Base-by-base conservation (phyloP, 2,888 invertebrate genomes). In the Abrostola tripartita region DNA sequence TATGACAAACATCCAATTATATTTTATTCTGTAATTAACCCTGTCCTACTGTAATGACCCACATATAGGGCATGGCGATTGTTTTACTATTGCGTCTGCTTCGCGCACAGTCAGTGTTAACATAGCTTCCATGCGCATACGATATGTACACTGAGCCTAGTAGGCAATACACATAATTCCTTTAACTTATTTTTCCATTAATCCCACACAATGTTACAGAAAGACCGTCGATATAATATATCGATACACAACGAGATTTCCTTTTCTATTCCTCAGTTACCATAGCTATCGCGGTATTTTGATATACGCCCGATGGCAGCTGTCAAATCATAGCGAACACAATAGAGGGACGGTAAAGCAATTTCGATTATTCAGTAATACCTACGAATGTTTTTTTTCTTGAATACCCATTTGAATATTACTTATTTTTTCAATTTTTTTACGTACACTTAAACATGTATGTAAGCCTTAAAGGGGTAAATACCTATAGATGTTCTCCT, bases 261-360 rank as follows among this genome's bases (percentile, higher is more conserved):
- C 52, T 65, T 69, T 71, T 64, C 42, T 64, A 65, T 68, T 65
- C 57, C 54, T 59, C 49, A 62, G 54, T 54, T 38, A 51, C 37
- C 61, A 41, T 38, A 41, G 36, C 12, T 35, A 62, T 65, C 57
- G 62, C 35, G n/a, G 42, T 61, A 50, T 69, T 67, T 71, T 74
- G 71, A 74, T 74, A 68, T 66, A 76, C 68, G 50, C 52, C 42
- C 61, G 68, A 69, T 64, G 71, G 65, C 72, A 71, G 73, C 76
- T 79, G 79, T 79, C 79, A 76, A 73, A 68, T 79, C 66, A 68
- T 61, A 51, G 50, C 49, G 47, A 66, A 61, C 52, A 77, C 69
- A 79, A 79, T 56, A 63, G 65, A 59, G 42, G 11, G 44, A 40
- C 64, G 42, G 67, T 57, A 71, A 61, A 65, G 65, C 56, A 61